A percentile compares a stretch with the other conserved stretches of the same genome.
These are phyloP conservation scores for Caenorhabditis inopinata DNA, from an alignment of 1,140 invertebrate genomes.

Conservation along the genomic window DNA sequence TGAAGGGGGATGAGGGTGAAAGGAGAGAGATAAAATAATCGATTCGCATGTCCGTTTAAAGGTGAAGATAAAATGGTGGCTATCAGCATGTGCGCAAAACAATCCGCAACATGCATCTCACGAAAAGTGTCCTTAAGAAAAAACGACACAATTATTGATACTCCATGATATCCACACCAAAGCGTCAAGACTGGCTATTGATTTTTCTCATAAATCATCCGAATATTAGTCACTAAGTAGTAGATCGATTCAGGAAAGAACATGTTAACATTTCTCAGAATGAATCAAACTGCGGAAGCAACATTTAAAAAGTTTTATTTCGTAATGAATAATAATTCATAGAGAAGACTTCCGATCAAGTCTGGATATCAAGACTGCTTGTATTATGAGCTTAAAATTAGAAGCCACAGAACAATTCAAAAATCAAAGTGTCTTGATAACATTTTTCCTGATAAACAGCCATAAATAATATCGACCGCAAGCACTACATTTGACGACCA, in stretches of 20 bases:
- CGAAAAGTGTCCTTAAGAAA: background rate
- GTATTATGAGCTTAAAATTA: too few species aligned
- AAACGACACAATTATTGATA: background rate
- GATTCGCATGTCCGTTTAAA: background rate
- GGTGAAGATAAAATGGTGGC: background rate
- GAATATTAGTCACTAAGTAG: too few species aligned
- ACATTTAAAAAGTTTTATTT: too few species aligned
- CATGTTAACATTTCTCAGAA: too few species aligned
- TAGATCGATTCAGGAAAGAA: too few species aligned
- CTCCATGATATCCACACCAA: too few species aligned
- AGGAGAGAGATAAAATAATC: background rate
- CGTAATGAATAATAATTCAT: too few species aligned
- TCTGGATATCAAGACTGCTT: too few species aligned
- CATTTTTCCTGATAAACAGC: background rate
- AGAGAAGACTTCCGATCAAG: too few species aligned
- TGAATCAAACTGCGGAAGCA: too few species aligned
- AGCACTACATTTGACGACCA: background rate
- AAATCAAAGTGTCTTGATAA: background rate
- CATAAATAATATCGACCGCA: background rate
- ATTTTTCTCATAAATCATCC: too few species aligned
- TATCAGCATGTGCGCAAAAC: background rate
- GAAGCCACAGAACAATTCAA: background rate
- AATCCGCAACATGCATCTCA: background rate
- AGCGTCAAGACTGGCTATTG: too few species aligned
- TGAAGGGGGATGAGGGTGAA: background rate